These are phyloP conservation scores for Heliconius charithonia DNA, from an alignment of 2,888 invertebrate genomes.

Conservation along the genomic window DNA sequence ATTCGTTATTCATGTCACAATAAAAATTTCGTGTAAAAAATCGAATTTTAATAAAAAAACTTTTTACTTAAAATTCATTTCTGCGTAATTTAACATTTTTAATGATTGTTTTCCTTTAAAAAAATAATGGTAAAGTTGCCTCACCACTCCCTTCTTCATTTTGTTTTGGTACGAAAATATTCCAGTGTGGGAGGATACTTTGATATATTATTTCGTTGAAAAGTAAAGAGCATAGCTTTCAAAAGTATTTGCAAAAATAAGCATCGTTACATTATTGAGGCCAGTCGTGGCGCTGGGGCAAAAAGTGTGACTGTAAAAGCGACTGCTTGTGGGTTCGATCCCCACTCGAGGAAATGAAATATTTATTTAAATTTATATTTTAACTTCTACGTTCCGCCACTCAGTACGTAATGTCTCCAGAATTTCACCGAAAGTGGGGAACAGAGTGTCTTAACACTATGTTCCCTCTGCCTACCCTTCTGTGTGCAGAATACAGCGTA, in stretches of 20 bases:
- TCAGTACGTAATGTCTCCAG: too few species aligned
- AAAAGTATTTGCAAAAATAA: not conserved
- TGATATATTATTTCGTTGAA: not conserved
- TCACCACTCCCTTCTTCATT: not conserved
- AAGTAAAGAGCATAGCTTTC: not conserved
- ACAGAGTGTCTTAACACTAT: too few species aligned
- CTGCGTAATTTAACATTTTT: slow-evolving; percentile 10
- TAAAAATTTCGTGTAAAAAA: slow-evolving; percentile 3
- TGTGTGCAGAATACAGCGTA: too few species aligned
- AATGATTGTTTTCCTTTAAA: not conserved
- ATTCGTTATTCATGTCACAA: slow-evolving; percentile 22
- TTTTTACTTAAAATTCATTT: slow-evolving; percentile 17
- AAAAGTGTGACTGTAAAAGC: too few species aligned
- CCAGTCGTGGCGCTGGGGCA: too few species aligned
- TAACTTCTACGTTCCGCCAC: too few species aligned
- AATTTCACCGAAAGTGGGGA: too few species aligned
- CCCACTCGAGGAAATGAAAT: too few species aligned
- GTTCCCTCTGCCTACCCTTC: too few species aligned
- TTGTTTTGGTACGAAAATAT: not conserved
- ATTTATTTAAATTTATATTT: too few species aligned
- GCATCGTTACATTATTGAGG: not conserved
- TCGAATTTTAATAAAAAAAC: slow-evolving; percentile 12
- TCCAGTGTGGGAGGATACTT: not conserved
- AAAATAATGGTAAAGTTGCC: slow-evolving; percentile 1
- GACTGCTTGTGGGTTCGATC: too few species aligned